A percentile compares a stretch with the other conserved stretches of the same genome.
These are phyloP conservation scores for Ptiloglossa arizonensis DNA, from an alignment of 1,140 invertebrate genomes.

Conservation along the genomic window DNA sequence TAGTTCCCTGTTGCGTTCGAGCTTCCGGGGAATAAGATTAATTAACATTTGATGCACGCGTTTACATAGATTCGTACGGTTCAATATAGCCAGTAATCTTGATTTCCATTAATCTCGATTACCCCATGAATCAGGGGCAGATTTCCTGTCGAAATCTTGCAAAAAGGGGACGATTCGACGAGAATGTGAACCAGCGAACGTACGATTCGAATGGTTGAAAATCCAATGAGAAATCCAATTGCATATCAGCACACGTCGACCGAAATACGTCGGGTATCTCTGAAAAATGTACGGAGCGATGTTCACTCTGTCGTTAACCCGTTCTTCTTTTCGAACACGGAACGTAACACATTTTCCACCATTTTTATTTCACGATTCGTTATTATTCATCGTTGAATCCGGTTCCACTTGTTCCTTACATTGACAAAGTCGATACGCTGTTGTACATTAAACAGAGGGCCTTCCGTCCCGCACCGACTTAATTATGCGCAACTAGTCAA, in stretches of 20 bases:
- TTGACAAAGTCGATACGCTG: too few species aligned
- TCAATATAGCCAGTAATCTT: neutral
- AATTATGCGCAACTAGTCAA: too few species aligned
- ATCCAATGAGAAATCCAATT: conserved; percentile 47
- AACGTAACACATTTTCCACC: neutral
- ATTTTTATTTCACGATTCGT: too few species aligned
- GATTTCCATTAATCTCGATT: conserved; percentile 64
- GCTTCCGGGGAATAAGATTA: conserved; percentile 27
- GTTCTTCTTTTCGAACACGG: neutral
- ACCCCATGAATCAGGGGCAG: conserved; percentile 45
- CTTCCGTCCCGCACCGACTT: too few species aligned
- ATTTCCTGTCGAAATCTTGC: conserved; percentile 27
- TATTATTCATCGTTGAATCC: too few species aligned
- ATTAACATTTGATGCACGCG: conserved; percentile 39
- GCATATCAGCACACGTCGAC: neutral
- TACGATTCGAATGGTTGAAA: conserved; percentile 17
- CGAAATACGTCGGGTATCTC: conserved; percentile 4
- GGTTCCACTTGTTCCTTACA: too few species aligned
- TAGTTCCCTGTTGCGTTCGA: neutral
- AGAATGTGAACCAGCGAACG: conserved; percentile 2
- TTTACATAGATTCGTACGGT: neutral
- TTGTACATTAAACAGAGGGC: too few species aligned
- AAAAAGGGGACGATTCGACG: conserved; percentile 4
- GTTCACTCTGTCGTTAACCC: neutral
- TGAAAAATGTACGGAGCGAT: neutral